A percentile compares a stretch with the other conserved stretches of the same genome.
Conservation (phyloP, 2,113 vertebrate genomes). For the Aptenodytes forsteri region DNA sequence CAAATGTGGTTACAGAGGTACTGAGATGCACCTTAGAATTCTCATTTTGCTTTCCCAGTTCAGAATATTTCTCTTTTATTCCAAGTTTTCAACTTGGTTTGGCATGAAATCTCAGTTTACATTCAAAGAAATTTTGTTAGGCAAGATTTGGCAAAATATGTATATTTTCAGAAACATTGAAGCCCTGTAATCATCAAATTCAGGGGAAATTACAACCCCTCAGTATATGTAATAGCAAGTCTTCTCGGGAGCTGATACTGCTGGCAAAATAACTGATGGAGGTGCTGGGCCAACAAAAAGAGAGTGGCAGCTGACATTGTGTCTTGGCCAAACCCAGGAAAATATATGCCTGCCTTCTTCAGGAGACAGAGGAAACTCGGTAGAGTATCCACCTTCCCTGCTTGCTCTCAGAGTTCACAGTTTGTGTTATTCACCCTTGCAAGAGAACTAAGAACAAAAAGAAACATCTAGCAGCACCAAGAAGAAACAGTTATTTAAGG, state of each 20-base stretch:
- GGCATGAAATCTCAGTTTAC: not conserved
- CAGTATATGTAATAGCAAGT: not conserved
- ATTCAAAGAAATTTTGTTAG: not conserved
- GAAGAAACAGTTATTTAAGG: not conserved
- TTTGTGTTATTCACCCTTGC: not conserved
- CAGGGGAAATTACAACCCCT: not conserved
- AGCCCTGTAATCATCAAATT: not conserved
- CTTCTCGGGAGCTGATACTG: not conserved
- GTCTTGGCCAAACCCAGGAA: not conserved
- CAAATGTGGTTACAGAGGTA: not conserved
- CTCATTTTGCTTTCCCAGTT: not conserved
- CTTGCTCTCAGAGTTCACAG: not conserved
- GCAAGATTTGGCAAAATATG: not conserved
- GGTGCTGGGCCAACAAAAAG: not conserved
- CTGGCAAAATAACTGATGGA: not conserved
- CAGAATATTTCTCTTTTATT: not conserved
- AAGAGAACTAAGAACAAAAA: not conserved
- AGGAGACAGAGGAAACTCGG: not conserved
- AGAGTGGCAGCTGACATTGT: not conserved
- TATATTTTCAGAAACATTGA: not conserved
- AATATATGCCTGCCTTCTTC: not conserved
- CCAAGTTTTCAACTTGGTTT: not conserved
- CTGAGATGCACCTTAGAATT: not conserved
- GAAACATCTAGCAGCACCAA: not conserved
- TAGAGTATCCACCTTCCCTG: not conserved